Conservation (phyloP, 2,797 vertebrate species). For the Gobio occitaniae region DNA sequence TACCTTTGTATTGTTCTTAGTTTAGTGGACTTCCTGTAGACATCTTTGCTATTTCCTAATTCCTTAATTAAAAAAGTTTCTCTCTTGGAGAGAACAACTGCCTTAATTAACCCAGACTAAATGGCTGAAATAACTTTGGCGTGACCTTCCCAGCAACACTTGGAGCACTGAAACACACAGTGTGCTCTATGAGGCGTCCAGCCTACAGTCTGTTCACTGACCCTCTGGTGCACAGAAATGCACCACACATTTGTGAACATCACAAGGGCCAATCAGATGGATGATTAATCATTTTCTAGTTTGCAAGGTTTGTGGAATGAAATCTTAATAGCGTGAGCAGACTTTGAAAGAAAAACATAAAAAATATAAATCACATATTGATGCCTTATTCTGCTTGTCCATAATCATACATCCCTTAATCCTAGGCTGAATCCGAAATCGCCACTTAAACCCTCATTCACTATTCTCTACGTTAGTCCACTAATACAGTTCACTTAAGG, state of each 20-base stretch:
- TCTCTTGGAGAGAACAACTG: constrained; percentile 38
- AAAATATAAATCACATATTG: too few relatives aligned
- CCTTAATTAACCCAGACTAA: constrained; percentile 53
- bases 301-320: background rate
- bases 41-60: background rate
- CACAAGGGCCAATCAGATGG: background rate
- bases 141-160: constrained; percentile 47
- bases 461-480: too few relatives aligned
- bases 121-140: constrained; percentile 23
- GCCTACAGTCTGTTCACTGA: constrained; percentile 12
- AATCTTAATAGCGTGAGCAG: background rate
- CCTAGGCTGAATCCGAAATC: too few relatives aligned
- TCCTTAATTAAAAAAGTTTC: constrained; percentile 44
- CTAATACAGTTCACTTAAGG: too few relatives aligned
- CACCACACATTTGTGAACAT: background rate
- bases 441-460: too few relatives aligned
- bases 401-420: too few relatives aligned
- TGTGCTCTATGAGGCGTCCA: background rate
- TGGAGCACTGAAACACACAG: background rate
- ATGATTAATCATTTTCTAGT: background rate
- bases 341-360: background rate
- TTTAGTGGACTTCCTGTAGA: constrained; percentile 7
- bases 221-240: background rate
- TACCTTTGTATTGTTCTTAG: constrained; percentile 32
- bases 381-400: too few relatives aligned